Percentiles rank a stretch among this genome's conserved stretches.
Evolutionary conservation across 2,888 invertebrate species (phyloP).

Genomic region (Chalcis sispes): DNA sequence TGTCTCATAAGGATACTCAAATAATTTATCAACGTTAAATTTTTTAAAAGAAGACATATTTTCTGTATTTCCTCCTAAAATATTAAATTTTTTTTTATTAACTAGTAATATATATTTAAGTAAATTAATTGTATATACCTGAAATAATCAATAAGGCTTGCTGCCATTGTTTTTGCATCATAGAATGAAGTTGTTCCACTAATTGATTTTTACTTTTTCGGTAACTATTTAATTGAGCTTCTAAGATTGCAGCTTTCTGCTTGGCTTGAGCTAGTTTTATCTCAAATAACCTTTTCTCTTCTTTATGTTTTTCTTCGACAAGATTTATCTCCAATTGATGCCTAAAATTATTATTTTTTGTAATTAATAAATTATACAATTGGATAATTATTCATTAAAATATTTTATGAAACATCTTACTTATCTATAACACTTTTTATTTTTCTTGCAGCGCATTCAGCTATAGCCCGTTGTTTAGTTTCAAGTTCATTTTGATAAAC

Average conservation of each 20-base stretch:
- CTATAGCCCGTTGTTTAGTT: slow-evolving; percentile 81
- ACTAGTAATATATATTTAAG: slow-evolving; percentile 6
- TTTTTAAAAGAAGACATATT: slow-evolving; percentile 66
- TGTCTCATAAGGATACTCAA: slow-evolving; percentile 64
- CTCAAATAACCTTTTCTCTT: slow-evolving; percentile 85
- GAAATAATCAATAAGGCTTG: slow-evolving; percentile 85
- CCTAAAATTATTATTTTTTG: slow-evolving; percentile 73
- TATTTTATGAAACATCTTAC: slow-evolving; percentile 67
- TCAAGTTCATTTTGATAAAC: slow-evolving; percentile 82
- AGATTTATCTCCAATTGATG: slow-evolving; percentile 86
- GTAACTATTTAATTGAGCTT: slow-evolving; percentile 78
- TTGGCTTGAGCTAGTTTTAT: slow-evolving; percentile 84
- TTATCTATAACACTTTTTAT: slow-evolving; percentile 84
- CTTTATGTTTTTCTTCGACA: slow-evolving; percentile 86
- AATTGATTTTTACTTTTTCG: slow-evolving; percentile 81
- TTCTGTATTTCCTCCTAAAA: slow-evolving; percentile 68
- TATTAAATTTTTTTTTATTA: slow-evolving; percentile 10
- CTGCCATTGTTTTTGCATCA: slow-evolving; percentile 89
- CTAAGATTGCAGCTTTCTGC: slow-evolving; percentile 82
- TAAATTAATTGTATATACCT: slow-evolving; percentile 59
- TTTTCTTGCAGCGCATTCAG: slow-evolving; percentile 85
- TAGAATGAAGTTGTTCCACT: slow-evolving; percentile 85
- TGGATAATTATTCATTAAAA: not conserved
- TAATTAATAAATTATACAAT: slow-evolving; percentile 30
- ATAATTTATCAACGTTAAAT: slow-evolving; percentile 67